These are phyloP conservation scores for Eueides isabella DNA, from an alignment of 1,140 invertebrate species.

Conservation along the genomic window DNA sequence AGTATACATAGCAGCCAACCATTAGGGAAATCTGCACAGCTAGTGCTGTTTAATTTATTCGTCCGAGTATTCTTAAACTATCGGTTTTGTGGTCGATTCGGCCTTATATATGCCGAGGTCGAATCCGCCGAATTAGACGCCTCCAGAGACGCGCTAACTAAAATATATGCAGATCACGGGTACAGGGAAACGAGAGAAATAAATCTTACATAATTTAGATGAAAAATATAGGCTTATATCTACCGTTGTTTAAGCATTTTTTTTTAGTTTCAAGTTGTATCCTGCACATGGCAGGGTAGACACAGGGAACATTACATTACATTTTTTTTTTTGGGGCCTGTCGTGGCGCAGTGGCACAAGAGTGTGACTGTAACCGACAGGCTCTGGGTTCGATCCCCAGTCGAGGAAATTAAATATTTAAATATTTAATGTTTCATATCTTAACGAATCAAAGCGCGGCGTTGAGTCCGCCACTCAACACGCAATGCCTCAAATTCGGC, in stretches of 20 bases:
- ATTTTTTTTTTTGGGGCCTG: too few species aligned
- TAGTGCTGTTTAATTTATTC: slow-evolving; percentile 78
- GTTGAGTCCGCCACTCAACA: too few species aligned
- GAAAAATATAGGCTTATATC: neutral
- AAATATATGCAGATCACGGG: slow-evolving; percentile 37
- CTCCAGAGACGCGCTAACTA: slow-evolving; percentile 46
- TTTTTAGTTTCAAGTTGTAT: neutral
- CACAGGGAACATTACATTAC: too few species aligned
- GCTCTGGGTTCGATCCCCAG: too few species aligned
- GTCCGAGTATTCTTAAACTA: slow-evolving; percentile 80
- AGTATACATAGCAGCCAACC: slow-evolving; percentile 48
- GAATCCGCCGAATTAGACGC: slow-evolving; percentile 51
- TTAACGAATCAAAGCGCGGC: too few species aligned
- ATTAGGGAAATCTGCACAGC: slow-evolving; percentile 79
- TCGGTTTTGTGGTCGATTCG: slow-evolving; percentile 71
- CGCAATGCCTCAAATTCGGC: too few species aligned
- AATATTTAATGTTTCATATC: too few species aligned
- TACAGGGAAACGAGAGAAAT: slow-evolving; percentile 5
- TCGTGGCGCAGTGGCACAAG: too few species aligned
- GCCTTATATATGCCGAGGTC: slow-evolving; percentile 65
- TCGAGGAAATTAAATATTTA: too few species aligned
- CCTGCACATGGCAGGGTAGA: too few species aligned
- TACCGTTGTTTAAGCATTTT: neutral
- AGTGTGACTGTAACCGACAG: too few species aligned
- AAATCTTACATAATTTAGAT: slow-evolving; percentile 9